Evolutionary conservation across 2,888 invertebrate genomes (phyloP), one percentile per base, ranked within the genome.

Genomic region (Parasteatoda lunata): DNA sequence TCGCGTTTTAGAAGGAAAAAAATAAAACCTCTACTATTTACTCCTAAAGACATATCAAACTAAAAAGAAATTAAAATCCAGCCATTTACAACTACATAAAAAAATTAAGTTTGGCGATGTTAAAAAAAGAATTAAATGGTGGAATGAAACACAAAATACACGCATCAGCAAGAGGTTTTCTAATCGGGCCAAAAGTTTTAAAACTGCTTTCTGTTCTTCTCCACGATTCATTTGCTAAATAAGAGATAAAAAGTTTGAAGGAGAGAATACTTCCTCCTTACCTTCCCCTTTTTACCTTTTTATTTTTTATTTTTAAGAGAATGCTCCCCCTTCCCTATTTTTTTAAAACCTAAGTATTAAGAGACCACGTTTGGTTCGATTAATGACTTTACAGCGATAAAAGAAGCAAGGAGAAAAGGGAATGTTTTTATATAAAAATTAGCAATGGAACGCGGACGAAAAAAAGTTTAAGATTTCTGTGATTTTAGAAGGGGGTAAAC

Each of bases 191-290:
- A 52, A 77, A 66, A 83, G 83, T 83, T 83, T 83, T 75, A 73
- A 81, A 83, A 83, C 71, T 83, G 77, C 71, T 83, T 54, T 64
- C 51, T 70, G 64, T 82, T 76, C 65, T 49, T 64, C 76, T 54
- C 77, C 77, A 83, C 83, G 83, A 83, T 83, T 83, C 83, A 83
- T 83, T 83, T 83, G 71, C 83, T 70, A 77, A 77, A 83, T 71
- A 77, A 77, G 77, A 71, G 82, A 82, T 82, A 82, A 82, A 82
- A 82, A 76, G 69, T 82, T 82, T 76, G 64, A 70, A 51, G 49
- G 80, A 70, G 72, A 65, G 52, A 69, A 70, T 51, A 48, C 54
- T 45, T 6, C 15, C 47, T 49, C 77, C 9, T 54, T 54, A 15
- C 45, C 45, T 47, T 5, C 30, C 64, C 47, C 54, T 65, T 68